phyloP scores from a whole-genome alignment of 2,888 invertebrate species.

The Bombyx huttoni region DNA sequence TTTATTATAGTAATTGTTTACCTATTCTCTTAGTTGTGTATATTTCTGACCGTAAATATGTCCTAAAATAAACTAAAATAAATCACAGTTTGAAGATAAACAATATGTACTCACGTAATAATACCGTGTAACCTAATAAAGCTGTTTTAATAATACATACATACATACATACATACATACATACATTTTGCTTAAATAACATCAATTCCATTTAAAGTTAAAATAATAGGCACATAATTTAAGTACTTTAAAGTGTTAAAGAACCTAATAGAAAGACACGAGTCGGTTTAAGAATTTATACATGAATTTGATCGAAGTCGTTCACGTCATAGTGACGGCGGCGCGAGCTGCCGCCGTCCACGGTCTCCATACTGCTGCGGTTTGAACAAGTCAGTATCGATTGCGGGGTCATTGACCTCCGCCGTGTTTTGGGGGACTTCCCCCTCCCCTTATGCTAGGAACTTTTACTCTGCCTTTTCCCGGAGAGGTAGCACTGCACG shows the following conservation, averaged over 20 bases:
- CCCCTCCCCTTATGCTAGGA: constrained; percentile 79
- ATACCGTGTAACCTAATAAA: background rate
- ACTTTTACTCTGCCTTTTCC: constrained; percentile 69
- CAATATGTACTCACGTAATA: background rate
- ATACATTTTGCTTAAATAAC: background rate
- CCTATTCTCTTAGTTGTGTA: background rate
- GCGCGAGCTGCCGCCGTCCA: constrained; percentile 41
- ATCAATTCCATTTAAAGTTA: background rate
- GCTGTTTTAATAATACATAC: background rate
- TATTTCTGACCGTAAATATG: constrained; percentile 5
- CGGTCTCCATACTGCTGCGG: constrained; percentile 58
- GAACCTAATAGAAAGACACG: background rate
- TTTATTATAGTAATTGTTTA: background rate
- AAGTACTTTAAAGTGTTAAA: background rate
- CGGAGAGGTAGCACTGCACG: constrained; percentile 80
- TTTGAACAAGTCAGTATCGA: constrained; percentile 52
- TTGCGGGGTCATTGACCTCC: constrained; percentile 45
- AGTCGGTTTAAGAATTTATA: constrained; percentile 37
- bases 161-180: background rate
- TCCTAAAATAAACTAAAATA: constrained; percentile 1
- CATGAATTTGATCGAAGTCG: constrained; percentile 73
- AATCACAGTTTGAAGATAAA: background rate
- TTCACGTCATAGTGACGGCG: constrained; percentile 37
- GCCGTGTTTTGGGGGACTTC: constrained; percentile 72
- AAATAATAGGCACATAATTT: background rate